These are phyloP conservation scores for Microcebus tavaratra DNA, from an alignment of 2,113 vertebrate genomes.

Conservation along the genomic window DNA sequence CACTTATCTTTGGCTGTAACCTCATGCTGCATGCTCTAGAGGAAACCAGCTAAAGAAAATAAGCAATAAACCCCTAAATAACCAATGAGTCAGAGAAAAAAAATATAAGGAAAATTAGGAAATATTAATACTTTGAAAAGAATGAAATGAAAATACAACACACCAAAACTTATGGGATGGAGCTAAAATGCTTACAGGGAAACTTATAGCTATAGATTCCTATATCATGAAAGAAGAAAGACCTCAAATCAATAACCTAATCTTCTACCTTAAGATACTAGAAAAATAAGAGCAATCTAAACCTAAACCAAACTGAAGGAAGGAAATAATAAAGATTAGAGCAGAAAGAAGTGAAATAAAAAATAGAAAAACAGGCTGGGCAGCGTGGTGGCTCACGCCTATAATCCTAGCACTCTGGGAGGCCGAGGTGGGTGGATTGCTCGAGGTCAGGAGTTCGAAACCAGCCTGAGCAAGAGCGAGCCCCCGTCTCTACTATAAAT, in stretches of 20 bases:
- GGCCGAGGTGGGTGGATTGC: no score
- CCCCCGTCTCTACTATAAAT: no score
- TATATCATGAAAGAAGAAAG: neutral
- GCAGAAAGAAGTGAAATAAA: neutral
- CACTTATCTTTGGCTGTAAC: neutral
- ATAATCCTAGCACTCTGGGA: no score
- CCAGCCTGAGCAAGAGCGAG: no score
- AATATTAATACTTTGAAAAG: neutral
- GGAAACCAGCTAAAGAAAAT: neutral
- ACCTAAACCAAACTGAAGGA: neutral
- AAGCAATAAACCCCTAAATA: neutral
- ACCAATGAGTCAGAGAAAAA: neutral
- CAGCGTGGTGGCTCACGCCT: no score
- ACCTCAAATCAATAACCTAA: neutral
- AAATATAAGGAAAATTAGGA: neutral
- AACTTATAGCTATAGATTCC: neutral
- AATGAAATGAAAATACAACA: neutral
- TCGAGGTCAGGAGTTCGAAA: no score
- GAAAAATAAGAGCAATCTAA: neutral
- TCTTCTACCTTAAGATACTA: neutral
- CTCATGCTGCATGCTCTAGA: neutral
- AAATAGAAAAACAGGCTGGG: neutral
- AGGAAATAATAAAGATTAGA: neutral
- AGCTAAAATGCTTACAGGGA: neutral
- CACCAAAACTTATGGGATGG: neutral